Conservation (phyloP, 2,113 vertebrate genomes). For the Salvelinus fontinalis region DNA sequence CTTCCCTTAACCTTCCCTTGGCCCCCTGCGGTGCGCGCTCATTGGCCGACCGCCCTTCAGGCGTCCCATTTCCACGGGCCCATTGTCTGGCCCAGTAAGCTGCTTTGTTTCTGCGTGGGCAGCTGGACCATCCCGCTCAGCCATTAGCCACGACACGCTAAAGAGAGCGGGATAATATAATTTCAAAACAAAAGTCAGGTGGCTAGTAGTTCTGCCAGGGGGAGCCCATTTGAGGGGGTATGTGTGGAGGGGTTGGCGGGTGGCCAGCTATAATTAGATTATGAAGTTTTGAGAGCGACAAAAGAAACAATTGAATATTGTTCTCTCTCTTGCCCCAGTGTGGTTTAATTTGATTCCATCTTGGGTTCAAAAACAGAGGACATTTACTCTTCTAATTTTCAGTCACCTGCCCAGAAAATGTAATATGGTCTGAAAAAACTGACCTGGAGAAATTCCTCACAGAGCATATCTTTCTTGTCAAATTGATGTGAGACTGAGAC, state of each 20-base stretch:
- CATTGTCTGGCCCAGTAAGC: slow-evolving; percentile 73
- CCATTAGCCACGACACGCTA: slow-evolving; percentile 70
- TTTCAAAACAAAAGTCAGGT: slow-evolving; percentile 79
- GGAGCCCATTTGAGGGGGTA: slow-evolving; percentile 51
- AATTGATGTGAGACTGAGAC: slow-evolving; percentile 32
- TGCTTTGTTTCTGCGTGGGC: slow-evolving; percentile 78
- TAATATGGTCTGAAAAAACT: slow-evolving; percentile 51
- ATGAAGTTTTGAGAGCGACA: slow-evolving; percentile 73
- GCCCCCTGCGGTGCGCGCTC: slow-evolving; percentile 68
- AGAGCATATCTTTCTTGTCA: slow-evolving; percentile 43
- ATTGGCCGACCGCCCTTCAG: slow-evolving; percentile 76
- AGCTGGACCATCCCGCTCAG: slow-evolving; percentile 70
- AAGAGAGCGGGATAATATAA: slow-evolving; percentile 74
- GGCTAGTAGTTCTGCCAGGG: slow-evolving; percentile 61
- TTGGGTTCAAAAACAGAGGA: slow-evolving; percentile 51
- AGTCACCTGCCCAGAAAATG: slow-evolving; percentile 58
- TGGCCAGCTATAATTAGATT: slow-evolving; percentile 76
- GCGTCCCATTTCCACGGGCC: slow-evolving; percentile 70
- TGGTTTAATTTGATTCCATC: slow-evolving; percentile 68
- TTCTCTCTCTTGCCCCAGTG: slow-evolving; percentile 65
- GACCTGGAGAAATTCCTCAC: slow-evolving; percentile 43
- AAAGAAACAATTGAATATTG: slow-evolving; percentile 74
- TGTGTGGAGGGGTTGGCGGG: slow-evolving; percentile 63
- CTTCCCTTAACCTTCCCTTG: slow-evolving; percentile 65
- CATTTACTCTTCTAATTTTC: slow-evolving; percentile 59